Evolutionary conservation across 2,888 invertebrate genomes (phyloP), one percentile per base, ranked within the genome.

Genomic region (Agriopis aurantiaria): DNA sequence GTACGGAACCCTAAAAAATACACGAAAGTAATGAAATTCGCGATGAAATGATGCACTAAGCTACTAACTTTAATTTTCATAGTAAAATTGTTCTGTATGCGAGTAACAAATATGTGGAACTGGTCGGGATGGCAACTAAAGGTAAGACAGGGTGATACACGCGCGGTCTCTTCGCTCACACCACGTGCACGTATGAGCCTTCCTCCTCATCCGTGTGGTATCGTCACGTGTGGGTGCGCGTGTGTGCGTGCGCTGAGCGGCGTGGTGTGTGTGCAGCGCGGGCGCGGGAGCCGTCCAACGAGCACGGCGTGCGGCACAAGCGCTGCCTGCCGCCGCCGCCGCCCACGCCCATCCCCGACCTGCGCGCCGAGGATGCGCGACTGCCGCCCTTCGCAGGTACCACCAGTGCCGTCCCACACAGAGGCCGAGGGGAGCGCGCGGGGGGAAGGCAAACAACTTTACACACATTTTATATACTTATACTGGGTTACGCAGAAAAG

Each of bases 341-440:
- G 92, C 96, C 97, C 90, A 95, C 95, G 91, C 96, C 97, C 92
- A 98, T 98, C 91, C 98, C 98, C 89, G 97, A 97, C 95, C 96
- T 98, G 93, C 96, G 98, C 92, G 96, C 96, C 91, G 96, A 96
- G 87, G 86, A 71, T 84, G 57, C 60, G 66, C 77, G 76, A 78
- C 73, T 73, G 75, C 86, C 84, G 81, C 90, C 91, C 78, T 95
- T 95, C 85, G 91, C 95, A 95, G 90, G 91, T 90, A 89, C 76
- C 65, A 66, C 74, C 43, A 12, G 58, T 60, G 51, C 49, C 49
- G 49, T 60, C 60, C 48, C 23, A 45, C 57, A 10, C 12, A 46
- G 9, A 8, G 48, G 59, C 53, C 56, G 14, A 58, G 55, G 46
- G 43, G 23, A 5, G 48, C 17, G 17, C 17, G 48, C n/a, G 6